Base-by-base conservation (phyloP, 2,113 vertebrate species). In the Oryzias woworae region DNA sequence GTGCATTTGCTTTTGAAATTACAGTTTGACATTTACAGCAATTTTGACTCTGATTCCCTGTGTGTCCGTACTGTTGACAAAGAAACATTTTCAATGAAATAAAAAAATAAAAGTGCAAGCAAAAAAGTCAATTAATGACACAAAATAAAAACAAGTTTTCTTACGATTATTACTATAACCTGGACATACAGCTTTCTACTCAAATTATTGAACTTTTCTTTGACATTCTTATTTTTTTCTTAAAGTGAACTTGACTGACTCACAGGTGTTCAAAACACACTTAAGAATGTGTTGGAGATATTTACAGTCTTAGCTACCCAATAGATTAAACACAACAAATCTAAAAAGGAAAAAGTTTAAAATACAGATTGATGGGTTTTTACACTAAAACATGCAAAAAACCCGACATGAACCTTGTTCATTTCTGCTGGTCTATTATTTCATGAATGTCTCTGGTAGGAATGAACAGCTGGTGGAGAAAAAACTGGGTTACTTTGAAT, bases 1-100 rank as follows among this genome's bases (percentile, higher is more conserved):
- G 13, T 14, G 22, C 28, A 69, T 55, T 66, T 65, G 56, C 66
- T 56, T 79, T 73, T 53, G 12, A 58, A 70, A 76, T 54, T 72
- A 36, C 43, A 54, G 10, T 73, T 78, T 28, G 42, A 53, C 59
- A 54, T 66, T 60, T 44, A 44, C 53, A 18, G 4, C 26, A 3
- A 1, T 18, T 55, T 54, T 47, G 26, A 59, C 26, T 54, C 24
- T 23, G 20, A 70, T 63, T 57, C 18, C 26, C 36, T 36, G 36
- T 12, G 36, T 36, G 36, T 36, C 10, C 12, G 36, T 12, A 36
- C 36, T 36, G 8, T 12, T 36, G 7, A 36, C 10, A 36, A 2
- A 36, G 4, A 28, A 28, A 28, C 26, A 28, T 28, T 4, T 12
- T 45, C 12, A 54, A 49, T 20, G 45, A 2, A 20, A 72, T 23